Conservation (phyloP, 2,888 invertebrate genomes). For the Onthophagus sagittarius region DNA sequence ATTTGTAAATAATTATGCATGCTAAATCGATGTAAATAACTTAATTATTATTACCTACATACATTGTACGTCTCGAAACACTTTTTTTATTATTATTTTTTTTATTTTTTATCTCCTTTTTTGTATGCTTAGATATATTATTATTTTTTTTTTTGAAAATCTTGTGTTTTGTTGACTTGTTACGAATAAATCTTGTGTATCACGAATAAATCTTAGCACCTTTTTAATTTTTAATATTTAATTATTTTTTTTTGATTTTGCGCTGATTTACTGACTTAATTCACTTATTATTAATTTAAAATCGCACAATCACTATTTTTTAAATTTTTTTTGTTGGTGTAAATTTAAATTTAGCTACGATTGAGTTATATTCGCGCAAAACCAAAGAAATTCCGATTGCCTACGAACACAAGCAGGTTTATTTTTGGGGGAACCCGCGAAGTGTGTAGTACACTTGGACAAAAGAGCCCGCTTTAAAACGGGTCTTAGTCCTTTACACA, state of each 20-base stretch:
- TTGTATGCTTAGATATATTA: background rate
- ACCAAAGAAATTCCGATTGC: background rate
- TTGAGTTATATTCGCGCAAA: background rate
- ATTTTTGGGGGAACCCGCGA: background rate
- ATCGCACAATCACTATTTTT: background rate
- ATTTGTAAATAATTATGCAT: background rate
- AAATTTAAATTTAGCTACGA: background rate
- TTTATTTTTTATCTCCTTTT: background rate
- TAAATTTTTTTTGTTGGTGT: background rate
- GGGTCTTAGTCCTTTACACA: slow-evolving; percentile 7
- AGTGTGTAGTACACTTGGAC: slow-evolving; percentile 19
- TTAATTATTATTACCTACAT: background rate
- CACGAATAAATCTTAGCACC: background rate
- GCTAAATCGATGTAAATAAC: background rate
- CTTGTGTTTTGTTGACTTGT: background rate
- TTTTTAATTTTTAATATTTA: background rate
- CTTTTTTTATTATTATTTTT: background rate
- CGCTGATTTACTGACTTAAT: background rate
- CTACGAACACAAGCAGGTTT: background rate
- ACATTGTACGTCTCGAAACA: background rate
- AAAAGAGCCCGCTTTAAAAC: slow-evolving; percentile 2
- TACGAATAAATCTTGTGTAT: background rate
- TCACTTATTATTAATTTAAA: background rate
- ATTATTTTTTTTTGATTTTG: background rate
- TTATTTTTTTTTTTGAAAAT: too few species aligned